A percentile compares a stretch with the other conserved stretches of the same genome.
phyloP scores from a whole-genome alignment of 2,797 vertebrate genomes.

The Discoglossus pictus region DNA sequence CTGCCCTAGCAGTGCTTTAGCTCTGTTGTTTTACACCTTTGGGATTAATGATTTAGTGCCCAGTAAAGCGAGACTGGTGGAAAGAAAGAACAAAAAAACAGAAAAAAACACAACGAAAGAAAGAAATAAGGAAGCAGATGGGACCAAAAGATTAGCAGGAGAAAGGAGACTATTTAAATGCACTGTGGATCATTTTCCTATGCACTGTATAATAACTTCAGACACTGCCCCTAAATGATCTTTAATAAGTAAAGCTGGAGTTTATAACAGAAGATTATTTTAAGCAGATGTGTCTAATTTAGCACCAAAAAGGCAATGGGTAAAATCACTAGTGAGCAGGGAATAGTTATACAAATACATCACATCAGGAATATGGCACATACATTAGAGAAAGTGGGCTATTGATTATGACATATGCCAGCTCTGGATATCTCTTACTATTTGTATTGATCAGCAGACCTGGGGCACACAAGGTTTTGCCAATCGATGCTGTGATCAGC shows the following conservation, averaged over 20 bases:
- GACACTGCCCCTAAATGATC: no score
- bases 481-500: slow-evolving; percentile 2
- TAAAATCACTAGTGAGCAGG: no score
- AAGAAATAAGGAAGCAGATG: neutral
- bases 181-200: no score
- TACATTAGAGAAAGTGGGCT: neutral
- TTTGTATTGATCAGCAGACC: slow-evolving; percentile 8
- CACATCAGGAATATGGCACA: no score
- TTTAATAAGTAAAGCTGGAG: no score
- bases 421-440: neutral
- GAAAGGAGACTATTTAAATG: no score
- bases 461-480: neutral
- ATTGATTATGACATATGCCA: slow-evolving; percentile 16
- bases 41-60: slow-evolving; percentile 45
- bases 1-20: slow-evolving; percentile 58
- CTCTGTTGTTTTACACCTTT: slow-evolving; percentile 54
- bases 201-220: no score
- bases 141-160: neutral
- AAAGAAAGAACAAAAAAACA: neutral
- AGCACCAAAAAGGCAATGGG: no score
- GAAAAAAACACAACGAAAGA: neutral
- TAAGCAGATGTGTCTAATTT: no score
- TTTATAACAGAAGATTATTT: no score
- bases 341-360: no score
- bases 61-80: slow-evolving; percentile 41